Evolutionary conservation across 1,140 invertebrate genomes (phyloP), one percentile per base, ranked within the genome.

Genomic region (Achroia grisella): DNA sequence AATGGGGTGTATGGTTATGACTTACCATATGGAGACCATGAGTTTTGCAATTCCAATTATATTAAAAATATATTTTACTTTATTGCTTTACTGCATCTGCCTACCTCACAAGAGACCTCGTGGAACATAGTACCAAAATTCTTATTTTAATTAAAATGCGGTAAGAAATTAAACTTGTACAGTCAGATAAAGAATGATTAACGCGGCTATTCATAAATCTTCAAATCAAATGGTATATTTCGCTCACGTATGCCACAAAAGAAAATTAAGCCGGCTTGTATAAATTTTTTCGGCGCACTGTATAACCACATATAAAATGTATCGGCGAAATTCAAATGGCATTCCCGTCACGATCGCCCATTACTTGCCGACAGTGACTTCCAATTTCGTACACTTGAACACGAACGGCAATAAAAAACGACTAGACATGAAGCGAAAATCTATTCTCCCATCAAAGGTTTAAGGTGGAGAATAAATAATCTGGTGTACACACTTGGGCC

Each of bases 301-400:
- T 28, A 35, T 44, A 40, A 15, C 29, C 36, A 39, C 8, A 47
- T 14, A 14, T 12, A 44, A 41, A 52, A 51, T 64, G 64, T 74
- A 74, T 72, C 68, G 58, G 44, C 54, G 47, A 69, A 67, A 75
- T 72, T 65, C 64, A 70, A 70, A 72, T 70, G 42, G 54, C 56
- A 81, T 77, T 77, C 73, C 13, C 35, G 66, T 75, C 77, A 81
- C 77, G 77, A 71, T 63, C 68, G 36, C 14, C 71, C 71, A 72
- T 81, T 81, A 81, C 74, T 81, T 68, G 68, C 67, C 75, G 67
- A 71, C 77, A 78, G 65, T 77, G 71, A 81, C 77, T 81, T 81
- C 71, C 72, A 81, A 78, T 81, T 75, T 68, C 64, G 64, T 58
- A 56, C 52, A 44, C 53, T 45, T 40, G 41, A 56, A 53, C 48